Evolutionary conservation across 2,888 invertebrate species (phyloP), one percentile per base, ranked within the genome.

Genomic region (Leptinotarsa peninsularis): DNA sequence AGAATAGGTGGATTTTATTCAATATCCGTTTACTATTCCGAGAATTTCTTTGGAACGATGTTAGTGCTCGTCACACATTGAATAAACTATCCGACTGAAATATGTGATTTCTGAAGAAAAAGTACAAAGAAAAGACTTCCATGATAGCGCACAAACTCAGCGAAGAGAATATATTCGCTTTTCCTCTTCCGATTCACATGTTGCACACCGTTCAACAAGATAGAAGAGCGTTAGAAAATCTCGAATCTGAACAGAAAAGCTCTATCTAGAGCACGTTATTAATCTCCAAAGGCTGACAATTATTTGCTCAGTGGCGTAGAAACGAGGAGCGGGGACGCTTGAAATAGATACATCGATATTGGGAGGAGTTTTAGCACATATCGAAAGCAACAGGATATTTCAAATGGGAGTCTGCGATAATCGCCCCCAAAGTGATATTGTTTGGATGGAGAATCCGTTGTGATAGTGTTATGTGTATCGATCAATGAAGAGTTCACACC

Each of bases 291-390:
- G 86, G 85, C 81, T 79, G 82, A 83, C 86, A 84, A 87, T 87
- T 86, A 86, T 87, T 84, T 84, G 86, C 86, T 86, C 86, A 86
- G 84, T 85, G 84, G 87, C 84, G 86, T 86, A 86, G 86, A 87
- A 86, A 63, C 80, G 73, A 81, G 82, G 81, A 82, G 82, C 83
- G 80, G 83, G 83, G 81, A 78, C 75, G 82, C 85, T 83, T 81
- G 83, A 85, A 85, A 85, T 85, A 85, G 85, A 85, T 82, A 83
- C 83, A 83, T 85, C 85, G 83, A 85, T 85, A 85, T 83, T 81
- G 23, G 63, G 63, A 63, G 63, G 63, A 63, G 63, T 63, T 63
- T 63, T 18, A 63, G 63, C 18, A 10, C 63, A 13, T n/a, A 33
- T 43, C 43, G 63, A 7, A 63, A 63, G 43, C 18, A 43, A 27